phyloP scores from a whole-genome alignment of 2,888 invertebrate genomes.

The Eremobia ochroleuca region DNA sequence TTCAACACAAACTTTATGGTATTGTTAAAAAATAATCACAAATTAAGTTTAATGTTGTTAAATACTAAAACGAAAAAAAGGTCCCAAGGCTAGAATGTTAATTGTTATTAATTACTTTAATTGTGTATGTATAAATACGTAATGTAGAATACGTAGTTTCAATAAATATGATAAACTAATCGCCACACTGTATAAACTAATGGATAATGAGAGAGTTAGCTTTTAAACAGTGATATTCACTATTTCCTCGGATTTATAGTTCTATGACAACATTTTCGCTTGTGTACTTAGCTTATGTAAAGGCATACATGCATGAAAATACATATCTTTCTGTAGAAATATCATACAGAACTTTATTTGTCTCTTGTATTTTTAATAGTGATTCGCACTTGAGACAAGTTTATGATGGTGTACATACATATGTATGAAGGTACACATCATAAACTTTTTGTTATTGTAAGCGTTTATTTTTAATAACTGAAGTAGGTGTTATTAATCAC shows the following conservation, averaged over 20 bases:
- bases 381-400: not conserved
- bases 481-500: slow-evolving; percentile 46
- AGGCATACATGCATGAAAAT: not conserved
- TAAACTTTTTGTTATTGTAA: not conserved
- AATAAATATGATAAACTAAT: no score
- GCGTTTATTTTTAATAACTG: slow-evolving; percentile 34
- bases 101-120: no score
- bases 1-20: no score
- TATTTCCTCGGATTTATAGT: not conserved
- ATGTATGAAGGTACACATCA: no score
- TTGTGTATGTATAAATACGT: no score
- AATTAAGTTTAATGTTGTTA: no score
- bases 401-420: slow-evolving; percentile 25
- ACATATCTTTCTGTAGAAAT: not conserved
- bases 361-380: not conserved
- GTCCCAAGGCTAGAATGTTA: no score
- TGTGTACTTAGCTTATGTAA: not conserved
- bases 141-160: no score
- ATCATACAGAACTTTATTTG: slow-evolving; percentile 1
- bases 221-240: not conserved
- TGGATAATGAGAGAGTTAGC: not conserved
- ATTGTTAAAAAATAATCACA: no score
- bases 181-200: not conserved
- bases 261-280: not conserved
- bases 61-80: no score